These are phyloP conservation scores for Actinopyga echinites DNA, from an alignment of 53 echinoderm and acorn worm genomes.

Conservation along the genomic window DNA sequence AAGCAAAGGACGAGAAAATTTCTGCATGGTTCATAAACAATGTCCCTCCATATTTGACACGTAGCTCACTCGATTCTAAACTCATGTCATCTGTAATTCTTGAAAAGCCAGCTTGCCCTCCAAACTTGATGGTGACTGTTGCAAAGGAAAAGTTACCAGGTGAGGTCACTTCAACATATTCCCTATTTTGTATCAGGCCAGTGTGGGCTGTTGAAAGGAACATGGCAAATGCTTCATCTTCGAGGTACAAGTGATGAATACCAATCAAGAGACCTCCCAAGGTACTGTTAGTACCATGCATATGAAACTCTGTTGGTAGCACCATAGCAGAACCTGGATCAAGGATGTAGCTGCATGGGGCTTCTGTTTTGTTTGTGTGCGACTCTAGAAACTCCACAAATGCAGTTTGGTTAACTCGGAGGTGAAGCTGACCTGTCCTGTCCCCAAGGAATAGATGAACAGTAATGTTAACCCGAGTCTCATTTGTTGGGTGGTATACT, in stretches of 20 bases:
- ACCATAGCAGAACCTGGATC: constrained; percentile 68
- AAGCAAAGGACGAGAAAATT: constrained; percentile 83
- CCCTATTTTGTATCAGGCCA: constrained; percentile 70
- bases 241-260: constrained; percentile 87
- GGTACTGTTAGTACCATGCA: constrained; percentile 91
- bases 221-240: constrained; percentile 69
- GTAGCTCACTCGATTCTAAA: constrained; percentile 78
- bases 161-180: constrained; percentile 63
- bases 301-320: constrained; percentile 81
- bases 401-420: constrained; percentile 75
- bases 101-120: constrained; percentile 72
- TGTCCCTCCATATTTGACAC: constrained; percentile 78
- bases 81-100: constrained; percentile 65
- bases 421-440: constrained; percentile 79
- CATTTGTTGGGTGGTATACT: constrained; percentile 82
- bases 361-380: constrained; percentile 77
- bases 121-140: constrained; percentile 80
- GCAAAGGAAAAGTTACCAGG: constrained; percentile 89
- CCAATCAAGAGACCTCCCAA: constrained; percentile 75
- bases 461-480: constrained; percentile 74
- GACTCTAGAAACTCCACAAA: constrained; percentile 83
- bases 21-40: constrained; percentile 85
- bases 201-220: constrained; percentile 83
- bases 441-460: constrained; percentile 86
- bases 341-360: constrained; percentile 83